These are phyloP conservation scores for Pelecanus crispus DNA, from an alignment of 2,113 vertebrate species.

Conservation along the genomic window DNA sequence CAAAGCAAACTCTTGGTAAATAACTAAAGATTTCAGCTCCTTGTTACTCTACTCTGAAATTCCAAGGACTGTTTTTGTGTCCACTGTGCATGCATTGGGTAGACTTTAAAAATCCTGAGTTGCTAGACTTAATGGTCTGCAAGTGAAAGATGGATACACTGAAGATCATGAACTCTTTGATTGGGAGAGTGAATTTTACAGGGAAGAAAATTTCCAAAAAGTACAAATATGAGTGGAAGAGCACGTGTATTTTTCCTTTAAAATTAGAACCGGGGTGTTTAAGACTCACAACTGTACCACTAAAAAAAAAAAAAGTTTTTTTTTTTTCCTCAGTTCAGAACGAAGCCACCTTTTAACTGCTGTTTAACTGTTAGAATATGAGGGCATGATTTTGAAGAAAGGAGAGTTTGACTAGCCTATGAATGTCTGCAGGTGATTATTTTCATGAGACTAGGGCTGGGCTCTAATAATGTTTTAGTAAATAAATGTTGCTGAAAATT, in stretches of 20 bases:
- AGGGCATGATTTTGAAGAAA: constrained; percentile 61
- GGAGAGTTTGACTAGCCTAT: constrained; percentile 61
- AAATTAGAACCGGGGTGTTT: constrained; percentile 31
- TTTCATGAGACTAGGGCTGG: constrained; percentile 81
- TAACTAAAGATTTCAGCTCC: constrained; percentile 16
- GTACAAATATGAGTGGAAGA: background rate
- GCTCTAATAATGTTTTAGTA: constrained; percentile 67
- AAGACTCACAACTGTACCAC: constrained; percentile 42
- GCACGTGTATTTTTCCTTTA: background rate
- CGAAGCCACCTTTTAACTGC: constrained; percentile 58
- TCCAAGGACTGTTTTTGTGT: background rate
- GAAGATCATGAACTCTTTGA: background rate
- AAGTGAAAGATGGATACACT: constrained; percentile 28
- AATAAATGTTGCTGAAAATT: constrained; percentile 63
- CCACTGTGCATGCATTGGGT: constrained; percentile 25
- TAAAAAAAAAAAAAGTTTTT: constrained; percentile 20
- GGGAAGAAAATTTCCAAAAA: constrained; percentile 16
- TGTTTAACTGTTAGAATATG: constrained; percentile 61
- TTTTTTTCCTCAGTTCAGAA: constrained; percentile 26
- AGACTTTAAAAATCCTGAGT: constrained; percentile 30
- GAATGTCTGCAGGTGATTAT: constrained; percentile 70
- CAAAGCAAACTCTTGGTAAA: background rate
- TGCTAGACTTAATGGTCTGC: constrained; percentile 57
- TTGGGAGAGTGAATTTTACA: constrained; percentile 25
- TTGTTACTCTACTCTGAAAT: constrained; percentile 37